Evolutionary conservation across 2,888 invertebrate species (phyloP).

Genomic region (Metellina segmentata): DNA sequence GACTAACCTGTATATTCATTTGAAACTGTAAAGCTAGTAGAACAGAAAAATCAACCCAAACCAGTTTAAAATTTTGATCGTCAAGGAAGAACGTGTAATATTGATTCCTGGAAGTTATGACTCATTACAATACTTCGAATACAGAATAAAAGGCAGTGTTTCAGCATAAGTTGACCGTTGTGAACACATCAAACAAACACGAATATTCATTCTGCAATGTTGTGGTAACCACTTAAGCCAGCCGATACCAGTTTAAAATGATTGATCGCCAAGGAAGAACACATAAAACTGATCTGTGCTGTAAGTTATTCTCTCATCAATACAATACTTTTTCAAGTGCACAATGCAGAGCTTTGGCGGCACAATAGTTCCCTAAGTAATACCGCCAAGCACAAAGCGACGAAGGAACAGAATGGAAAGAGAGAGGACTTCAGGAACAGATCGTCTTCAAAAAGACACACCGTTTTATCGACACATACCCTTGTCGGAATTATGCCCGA

Average conservation of each 20-base stretch:
- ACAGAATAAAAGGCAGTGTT: no score
- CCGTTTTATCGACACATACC: conserved; percentile 33
- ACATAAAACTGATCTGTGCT: not conserved
- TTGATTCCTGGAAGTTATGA: no score
- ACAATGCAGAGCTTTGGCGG: not conserved
- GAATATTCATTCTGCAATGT: no score
- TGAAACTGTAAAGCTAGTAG: no score
- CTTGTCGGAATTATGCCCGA: conserved; percentile 41
- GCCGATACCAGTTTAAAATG: not conserved
- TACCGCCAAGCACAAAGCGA: not conserved
- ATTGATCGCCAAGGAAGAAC: not conserved
- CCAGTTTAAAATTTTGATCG: no score
- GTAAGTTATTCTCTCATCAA: not conserved
- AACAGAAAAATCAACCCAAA: no score
- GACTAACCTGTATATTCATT: no score
- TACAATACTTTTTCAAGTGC: not conserved
- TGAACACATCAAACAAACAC: no score
- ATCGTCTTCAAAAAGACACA: conserved; percentile 37
- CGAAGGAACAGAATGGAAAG: not conserved
- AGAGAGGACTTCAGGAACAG: not conserved
- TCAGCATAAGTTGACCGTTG: no score
- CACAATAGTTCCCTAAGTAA: not conserved
- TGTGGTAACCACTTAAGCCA: not conserved
- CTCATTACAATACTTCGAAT: no score
- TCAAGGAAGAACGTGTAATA: no score